Evolutionary conservation across 2,888 invertebrate genomes (phyloP), one percentile per base, ranked within the genome.

Genomic region (Listrodromus nycthemerus): DNA sequence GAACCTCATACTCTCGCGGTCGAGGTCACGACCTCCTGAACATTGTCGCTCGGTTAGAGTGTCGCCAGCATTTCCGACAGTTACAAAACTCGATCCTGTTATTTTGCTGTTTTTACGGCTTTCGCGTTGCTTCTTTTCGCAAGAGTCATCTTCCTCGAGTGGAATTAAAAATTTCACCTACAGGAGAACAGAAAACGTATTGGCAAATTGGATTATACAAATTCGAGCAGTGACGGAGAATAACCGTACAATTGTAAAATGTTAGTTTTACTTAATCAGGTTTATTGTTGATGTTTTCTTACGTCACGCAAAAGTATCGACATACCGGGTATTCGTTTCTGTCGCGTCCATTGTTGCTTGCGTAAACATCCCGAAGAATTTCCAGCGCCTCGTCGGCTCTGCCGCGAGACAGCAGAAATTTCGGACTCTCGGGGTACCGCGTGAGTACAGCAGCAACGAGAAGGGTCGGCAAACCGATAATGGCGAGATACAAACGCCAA

Each of bases 401-500:
- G 0, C 96, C 96, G 74, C 95, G 95, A 0, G 96, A 95, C 52
- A 96, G 94, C 58, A 96, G 93, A 91, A 96, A 98, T 92, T 97
- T 97, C 0, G 98, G 97, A 85, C 97, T 97, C 91, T 98, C 98
- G 0, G 97, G 97, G 16, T 96, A 94, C 63, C 94, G 94, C 7
- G 94, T 90, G 16, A 96, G 93, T 16, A 95, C 94, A 0, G 95
- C 52, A 0, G 96, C 94, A 0, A 95, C 95, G 0, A 96, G 69
- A 0, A 96, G 89, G 88, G 96, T 95, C 0, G 97, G 96, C 2
- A 96, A 50, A 0, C 96, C 95, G 81, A 96, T 95, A 0, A 96
- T 92, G 0, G 96, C 94, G 1, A 97, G 93, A 80, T 97, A 95
- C 5, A 97, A 91, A 6, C 97, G 94, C 98, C 98, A 98, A 0